Evolutionary conservation across 1,140 invertebrate species (phyloP).

Genomic region (Eubasilissa regina): DNA sequence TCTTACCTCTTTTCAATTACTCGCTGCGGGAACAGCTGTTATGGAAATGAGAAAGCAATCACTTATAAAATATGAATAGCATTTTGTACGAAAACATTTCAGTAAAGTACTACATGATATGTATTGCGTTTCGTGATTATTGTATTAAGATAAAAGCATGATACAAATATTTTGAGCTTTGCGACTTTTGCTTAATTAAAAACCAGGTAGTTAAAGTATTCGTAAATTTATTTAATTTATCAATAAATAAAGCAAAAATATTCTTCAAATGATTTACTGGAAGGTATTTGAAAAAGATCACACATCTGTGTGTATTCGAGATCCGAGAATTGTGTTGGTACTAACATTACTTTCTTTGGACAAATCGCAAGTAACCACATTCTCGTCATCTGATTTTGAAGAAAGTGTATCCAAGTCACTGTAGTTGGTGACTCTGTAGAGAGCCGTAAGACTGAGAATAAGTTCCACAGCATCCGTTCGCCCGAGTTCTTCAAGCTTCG

Average conservation of each 20-base stretch:
- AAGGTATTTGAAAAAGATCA: constrained; percentile 23
- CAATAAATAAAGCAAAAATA: not conserved
- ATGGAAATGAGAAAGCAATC: not conserved
- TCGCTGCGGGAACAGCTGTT: constrained; percentile 24
- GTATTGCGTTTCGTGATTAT: not conserved
- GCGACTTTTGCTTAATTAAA: constrained; percentile 2
- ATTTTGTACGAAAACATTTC: constrained; percentile 14
- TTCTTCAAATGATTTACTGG: not conserved
- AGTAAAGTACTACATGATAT: not conserved
- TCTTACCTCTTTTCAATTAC: not conserved
- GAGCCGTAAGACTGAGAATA: constrained; percentile 41
- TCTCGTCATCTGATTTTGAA: constrained; percentile 50
- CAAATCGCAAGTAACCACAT: constrained; percentile 6
- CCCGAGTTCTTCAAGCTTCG: constrained; percentile 50
- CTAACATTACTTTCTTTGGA: constrained; percentile 39
- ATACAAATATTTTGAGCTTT: constrained; percentile 14
- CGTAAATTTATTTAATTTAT: not conserved
- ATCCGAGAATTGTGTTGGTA: constrained; percentile 44
- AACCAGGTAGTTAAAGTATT: not conserved
- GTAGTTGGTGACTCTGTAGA: constrained; percentile 48
- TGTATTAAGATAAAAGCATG: not conserved
- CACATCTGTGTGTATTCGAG: constrained; percentile 59
- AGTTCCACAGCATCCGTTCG: constrained; percentile 51
- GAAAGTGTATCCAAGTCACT: constrained; percentile 18
- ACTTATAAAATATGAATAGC: not conserved